Evolutionary conservation across 2,888 invertebrate species (phyloP), one percentile per base, ranked within the genome.

Genomic region (Hofmannophila pseudospretella): DNA sequence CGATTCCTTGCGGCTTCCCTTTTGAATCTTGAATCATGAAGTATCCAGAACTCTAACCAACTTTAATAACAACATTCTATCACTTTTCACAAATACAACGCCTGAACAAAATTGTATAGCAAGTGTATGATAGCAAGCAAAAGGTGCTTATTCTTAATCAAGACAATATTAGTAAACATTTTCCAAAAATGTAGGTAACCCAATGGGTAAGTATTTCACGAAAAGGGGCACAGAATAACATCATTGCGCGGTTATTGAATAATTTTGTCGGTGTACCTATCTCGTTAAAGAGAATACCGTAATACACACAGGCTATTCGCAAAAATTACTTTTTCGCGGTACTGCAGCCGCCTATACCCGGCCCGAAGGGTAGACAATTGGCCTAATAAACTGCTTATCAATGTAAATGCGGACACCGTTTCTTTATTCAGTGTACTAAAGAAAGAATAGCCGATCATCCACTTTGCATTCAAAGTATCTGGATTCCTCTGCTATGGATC

Each of bases 391-490:
- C 40, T 44, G 36, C 45, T 36, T 54, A 51, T 44, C 48, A 39
- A 54, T 54, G 54, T 50, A 54, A 57, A 60, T 56, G 44, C 36
- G 48, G 41, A 44, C 36, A 46, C 58, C 46, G 51, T 54, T 54
- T 35, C 54, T 57, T 53, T 44, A 52, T 58, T 60, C 12, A 11
- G 27, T 58, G 54, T 49, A 53, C 46, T 51, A 56, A 45, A 47
- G 51, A 54, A 53, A 55, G 44, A 52, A 49, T 51, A 53, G 54
- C 37, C 45, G 49, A 56, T 62, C 50, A 50, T 40, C 39, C 48
- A 51, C 49, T 62, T 62, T 50, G 51, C 52, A 63, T 62, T 54
- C 54, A 60, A 58, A 61, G 58, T 16, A 28, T 13, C 14, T 9
- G 20, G 11, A 26, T 32, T 32, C 5, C 45, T 45, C n/a, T n/a